phyloP scores from a whole-genome alignment of 2,888 invertebrate species.

The Emmelina monodactyla region DNA sequence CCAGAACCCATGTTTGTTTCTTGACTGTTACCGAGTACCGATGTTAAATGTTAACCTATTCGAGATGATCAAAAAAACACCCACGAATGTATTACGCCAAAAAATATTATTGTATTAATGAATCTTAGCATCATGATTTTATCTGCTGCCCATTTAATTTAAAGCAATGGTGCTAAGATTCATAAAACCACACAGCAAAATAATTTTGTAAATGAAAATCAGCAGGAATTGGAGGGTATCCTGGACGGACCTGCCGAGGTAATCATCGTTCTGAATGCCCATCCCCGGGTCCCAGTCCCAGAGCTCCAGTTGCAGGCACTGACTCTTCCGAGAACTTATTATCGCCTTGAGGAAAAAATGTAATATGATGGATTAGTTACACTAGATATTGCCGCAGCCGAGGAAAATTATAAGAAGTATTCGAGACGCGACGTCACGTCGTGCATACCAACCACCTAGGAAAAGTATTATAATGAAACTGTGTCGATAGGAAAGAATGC shows the following conservation, averaged over 20 bases:
- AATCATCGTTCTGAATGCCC: conserved; percentile 82
- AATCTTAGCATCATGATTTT: conserved; percentile 28
- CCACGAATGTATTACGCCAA: conserved; percentile 27
- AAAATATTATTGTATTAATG: conserved; percentile 23
- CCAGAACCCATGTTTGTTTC: too few relatives aligned
- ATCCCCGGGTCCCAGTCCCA: conserved; percentile 88
- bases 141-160: too few relatives aligned
- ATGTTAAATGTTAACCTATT: conserved; percentile 4
- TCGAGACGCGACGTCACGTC: too few relatives aligned
- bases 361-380: conserved; percentile 17
- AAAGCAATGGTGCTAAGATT: conserved; percentile 25
- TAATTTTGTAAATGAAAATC: not conserved
- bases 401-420: too few relatives aligned
- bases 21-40: too few relatives aligned
- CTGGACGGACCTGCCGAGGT: conserved; percentile 79
- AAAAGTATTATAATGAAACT: too few relatives aligned
- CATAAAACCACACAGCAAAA: conserved; percentile 13
- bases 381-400: too few relatives aligned
- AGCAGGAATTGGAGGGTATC: not conserved
- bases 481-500: too few relatives aligned
- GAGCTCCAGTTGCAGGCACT: conserved; percentile 76
- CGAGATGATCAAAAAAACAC: too few relatives aligned
- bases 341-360: conserved; percentile 72
- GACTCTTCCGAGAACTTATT: conserved; percentile 77
- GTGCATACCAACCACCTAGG: too few relatives aligned